phyloP scores from a whole-genome alignment of 2,797 vertebrate species.

The Orestias chungarensis region DNA sequence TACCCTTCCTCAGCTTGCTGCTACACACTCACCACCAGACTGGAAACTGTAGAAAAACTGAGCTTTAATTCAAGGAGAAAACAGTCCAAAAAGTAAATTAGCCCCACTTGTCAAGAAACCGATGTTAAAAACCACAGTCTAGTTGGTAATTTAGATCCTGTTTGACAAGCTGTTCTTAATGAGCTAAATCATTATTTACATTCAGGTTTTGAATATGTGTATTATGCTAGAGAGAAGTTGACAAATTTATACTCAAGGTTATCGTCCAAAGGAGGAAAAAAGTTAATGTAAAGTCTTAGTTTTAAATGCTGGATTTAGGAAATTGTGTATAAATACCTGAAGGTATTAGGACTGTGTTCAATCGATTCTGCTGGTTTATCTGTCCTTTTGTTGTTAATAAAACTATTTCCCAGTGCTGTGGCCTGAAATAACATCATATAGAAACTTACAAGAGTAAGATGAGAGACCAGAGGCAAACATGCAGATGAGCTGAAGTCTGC shows the following conservation, averaged over 20 bases:
- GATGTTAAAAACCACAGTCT: neutral
- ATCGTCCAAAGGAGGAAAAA: too few species aligned
- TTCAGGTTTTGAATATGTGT: neutral
- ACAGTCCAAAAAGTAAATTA: neutral
- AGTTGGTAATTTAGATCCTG: neutral
- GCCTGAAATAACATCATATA: too few species aligned
- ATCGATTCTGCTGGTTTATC: neutral
- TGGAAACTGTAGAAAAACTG: neutral
- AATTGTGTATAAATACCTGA: neutral
- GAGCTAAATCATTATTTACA: neutral
- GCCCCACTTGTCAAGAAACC: neutral
- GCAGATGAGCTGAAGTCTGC: too few species aligned
- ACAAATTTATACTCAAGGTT: neutral
- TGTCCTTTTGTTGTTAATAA: constrained; percentile 14
- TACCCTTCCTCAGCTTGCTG: neutral
- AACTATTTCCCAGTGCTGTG: neutral
- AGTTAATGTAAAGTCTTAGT: too few species aligned
- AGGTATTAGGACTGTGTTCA: neutral
- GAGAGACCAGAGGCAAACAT: too few species aligned
- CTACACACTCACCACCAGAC: neutral
- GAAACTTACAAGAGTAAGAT: too few species aligned
- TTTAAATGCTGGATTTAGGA: neutral
- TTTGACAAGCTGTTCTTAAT: neutral
- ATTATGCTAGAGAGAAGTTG: neutral
- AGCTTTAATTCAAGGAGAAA: neutral